A percentile compares a stretch with the other conserved stretches of the same genome.
These are phyloP conservation scores for Brachionus angularis DNA, from an alignment of 1,140 invertebrate species.

Conservation along the genomic window DNA sequence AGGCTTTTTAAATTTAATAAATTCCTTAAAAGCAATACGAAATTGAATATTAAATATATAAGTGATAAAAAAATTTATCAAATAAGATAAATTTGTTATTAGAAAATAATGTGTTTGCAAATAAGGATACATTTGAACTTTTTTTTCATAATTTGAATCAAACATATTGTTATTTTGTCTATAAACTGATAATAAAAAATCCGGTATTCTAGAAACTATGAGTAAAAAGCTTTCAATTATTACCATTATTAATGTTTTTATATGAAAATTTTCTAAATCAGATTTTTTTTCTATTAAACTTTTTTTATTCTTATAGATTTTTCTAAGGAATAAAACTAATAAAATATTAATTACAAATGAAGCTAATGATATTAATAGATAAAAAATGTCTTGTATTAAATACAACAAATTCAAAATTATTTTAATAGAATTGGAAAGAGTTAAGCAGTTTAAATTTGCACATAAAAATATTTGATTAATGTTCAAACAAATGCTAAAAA, in stretches of 20 bases:
- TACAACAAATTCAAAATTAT: not conserved
- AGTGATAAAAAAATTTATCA: no score
- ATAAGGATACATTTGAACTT: no score
- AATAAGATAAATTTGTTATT: no score
- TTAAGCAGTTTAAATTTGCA: slow-evolving; percentile 1
- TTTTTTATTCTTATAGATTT: not conserved
- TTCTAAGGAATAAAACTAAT: not conserved
- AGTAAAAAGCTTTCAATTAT: slow-evolving; percentile 5
- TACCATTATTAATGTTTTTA: slow-evolving; percentile 16
- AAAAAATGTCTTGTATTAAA: not conserved
- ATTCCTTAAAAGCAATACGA: no score
- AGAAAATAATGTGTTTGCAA: no score
- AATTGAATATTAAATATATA: no score
- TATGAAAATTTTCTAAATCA: not conserved
- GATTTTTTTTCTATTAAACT: slow-evolving; percentile 1
- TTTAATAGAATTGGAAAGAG: not conserved
- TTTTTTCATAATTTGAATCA: no score
- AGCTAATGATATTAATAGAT: not conserved
- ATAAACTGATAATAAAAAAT: slow-evolving; percentile 14
- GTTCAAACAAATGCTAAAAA: not conserved
- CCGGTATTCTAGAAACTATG: slow-evolving; percentile 2
- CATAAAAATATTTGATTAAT: slow-evolving; percentile 14
- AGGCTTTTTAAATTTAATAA: no score
- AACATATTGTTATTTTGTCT: no score
- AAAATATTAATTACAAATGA: slow-evolving; percentile 16